A percentile compares a stretch with the other conserved stretches of the same genome.
Conservation (phyloP, 1,140 invertebrate genomes). For the Belonocnema kinseyi region DNA sequence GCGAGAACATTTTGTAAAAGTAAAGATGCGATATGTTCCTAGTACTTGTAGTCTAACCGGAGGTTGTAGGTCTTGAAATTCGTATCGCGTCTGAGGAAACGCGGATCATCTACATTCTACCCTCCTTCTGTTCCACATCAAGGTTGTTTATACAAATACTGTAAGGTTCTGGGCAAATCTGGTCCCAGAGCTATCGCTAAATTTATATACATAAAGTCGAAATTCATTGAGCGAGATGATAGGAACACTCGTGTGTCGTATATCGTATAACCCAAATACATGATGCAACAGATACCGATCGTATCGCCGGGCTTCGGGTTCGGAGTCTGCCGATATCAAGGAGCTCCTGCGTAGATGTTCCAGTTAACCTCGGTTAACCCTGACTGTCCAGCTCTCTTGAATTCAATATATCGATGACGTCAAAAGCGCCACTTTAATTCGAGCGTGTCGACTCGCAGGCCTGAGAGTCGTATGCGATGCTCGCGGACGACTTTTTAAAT, state of each 20-base stretch:
- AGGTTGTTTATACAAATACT: not conserved
- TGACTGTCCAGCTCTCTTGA: slow-evolving; percentile 48
- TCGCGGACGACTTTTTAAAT: not conserved
- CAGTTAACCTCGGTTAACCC: slow-evolving; percentile 68
- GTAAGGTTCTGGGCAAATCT: slow-evolving; percentile 16
- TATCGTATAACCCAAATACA: slow-evolving; percentile 55
- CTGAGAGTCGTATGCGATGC: slow-evolving; percentile 12
- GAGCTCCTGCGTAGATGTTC: slow-evolving; percentile 61
- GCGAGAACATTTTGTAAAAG: not conserved
- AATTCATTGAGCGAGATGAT: slow-evolving; percentile 37
- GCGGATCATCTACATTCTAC: not conserved
- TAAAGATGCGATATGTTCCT: too few species aligned
- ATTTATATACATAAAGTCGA: slow-evolving; percentile 35
- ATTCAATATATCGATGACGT: slow-evolving; percentile 68
- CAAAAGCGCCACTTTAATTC: slow-evolving; percentile 60
- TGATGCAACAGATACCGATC: slow-evolving; percentile 56
- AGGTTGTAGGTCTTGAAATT: not conserved
- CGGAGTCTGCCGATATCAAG: slow-evolving; percentile 44
- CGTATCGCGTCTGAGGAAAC: not conserved
- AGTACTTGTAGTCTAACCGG: not conserved
- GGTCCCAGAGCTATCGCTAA: slow-evolving; percentile 2
- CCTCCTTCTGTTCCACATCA: not conserved
- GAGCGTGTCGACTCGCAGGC: slow-evolving; percentile 50
- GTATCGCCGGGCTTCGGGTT: slow-evolving; percentile 46
- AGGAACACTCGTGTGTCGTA: slow-evolving; percentile 27